These are phyloP conservation scores for Neocrepidodera transversa DNA, from an alignment of 2,888 invertebrate genomes.

Conservation along the genomic window DNA sequence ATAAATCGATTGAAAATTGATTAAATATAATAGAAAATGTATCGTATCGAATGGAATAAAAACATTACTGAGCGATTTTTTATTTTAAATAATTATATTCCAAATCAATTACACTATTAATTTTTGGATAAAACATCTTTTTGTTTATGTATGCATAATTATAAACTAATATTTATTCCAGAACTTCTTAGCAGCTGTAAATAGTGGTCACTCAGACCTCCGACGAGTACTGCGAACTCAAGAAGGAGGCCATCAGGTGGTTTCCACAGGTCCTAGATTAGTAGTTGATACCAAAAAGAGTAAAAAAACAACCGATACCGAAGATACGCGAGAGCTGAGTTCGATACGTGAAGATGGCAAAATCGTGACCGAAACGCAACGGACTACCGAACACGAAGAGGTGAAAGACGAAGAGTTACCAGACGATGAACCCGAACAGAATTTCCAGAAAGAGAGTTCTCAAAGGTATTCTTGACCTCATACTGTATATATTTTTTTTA, in stretches of 20 bases:
- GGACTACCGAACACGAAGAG: slow-evolving; percentile 84
- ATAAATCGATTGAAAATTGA: too few species aligned
- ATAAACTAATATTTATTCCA: slow-evolving; percentile 57
- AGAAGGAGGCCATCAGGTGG: slow-evolving; percentile 68
- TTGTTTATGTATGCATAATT: too few species aligned
- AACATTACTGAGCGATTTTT: too few species aligned
- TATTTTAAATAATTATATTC: too few species aligned
- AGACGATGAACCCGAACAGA: slow-evolving; percentile 64
- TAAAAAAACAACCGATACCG: slow-evolving; percentile 84
- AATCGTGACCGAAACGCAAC: slow-evolving; percentile 83
- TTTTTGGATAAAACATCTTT: too few species aligned
- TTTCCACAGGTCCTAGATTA: slow-evolving; percentile 73
- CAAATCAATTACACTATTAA: too few species aligned
- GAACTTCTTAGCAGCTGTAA: slow-evolving; percentile 79
- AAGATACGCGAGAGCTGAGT: slow-evolving; percentile 80
- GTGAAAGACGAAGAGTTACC: slow-evolving; percentile 81
- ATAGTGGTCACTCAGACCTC: slow-evolving; percentile 70
- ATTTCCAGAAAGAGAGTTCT: slow-evolving; percentile 62
- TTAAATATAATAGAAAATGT: too few species aligned
- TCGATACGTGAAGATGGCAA: slow-evolving; percentile 82
- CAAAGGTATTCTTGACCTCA: slow-evolving; percentile 54
- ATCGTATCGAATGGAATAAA: too few species aligned
- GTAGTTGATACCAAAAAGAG: slow-evolving; percentile 78
- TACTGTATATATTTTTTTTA: too few species aligned
- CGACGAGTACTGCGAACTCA: slow-evolving; percentile 71